Base-by-base conservation (phyloP, 2,113 vertebrate species). In the Etia nguti region DNA sequence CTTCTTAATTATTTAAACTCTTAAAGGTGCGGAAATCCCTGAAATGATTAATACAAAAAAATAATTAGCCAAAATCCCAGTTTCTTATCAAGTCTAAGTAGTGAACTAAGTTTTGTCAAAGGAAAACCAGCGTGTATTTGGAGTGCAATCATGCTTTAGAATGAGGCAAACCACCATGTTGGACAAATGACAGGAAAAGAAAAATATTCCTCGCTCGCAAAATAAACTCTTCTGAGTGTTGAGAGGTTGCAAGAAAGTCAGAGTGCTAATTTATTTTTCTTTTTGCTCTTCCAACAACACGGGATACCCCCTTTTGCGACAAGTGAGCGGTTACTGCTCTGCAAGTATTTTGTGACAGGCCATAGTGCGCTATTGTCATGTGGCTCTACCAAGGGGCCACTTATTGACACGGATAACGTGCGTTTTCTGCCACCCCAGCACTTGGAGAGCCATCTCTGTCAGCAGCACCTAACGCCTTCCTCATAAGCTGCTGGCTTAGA, bases 401-500 rank as follows among this genome's bases (percentile, higher is more conserved):
- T 91, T 94, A 91, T 93, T 93, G 94, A 93, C 91, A 90, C 82
- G 85, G 86, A 90, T 94, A 90, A 65, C 85, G 83, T 84, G 88
- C 89, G 90, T 88, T 75, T 87, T 94, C 89, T 88, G 93, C 86
- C 92, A 93, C 87, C 87, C 90, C 81, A 80, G 79, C 86, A 80
- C 89, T 90, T 65, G 75, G 73, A 16, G 86, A 84, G 82, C 87
- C 92, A 88, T 89, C 90, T 79, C 93, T 89, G 85, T 89, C 91
- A 90, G 93, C 54, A 56, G 83, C 83, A 88, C 90, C 93, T 90
- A 94, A 94, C 93, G 79, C 95, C 92, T 92, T 87, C 75, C 81
- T 87, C 90, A 79, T 96, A 96, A 96, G 91, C 91, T 68, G 88
- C 77, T 83, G 91, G 95, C 95, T 96, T 96, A 96, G 84, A 92